phyloP scores from a whole-genome alignment of 2,797 vertebrate genomes.

The Siniperca obscura region DNA sequence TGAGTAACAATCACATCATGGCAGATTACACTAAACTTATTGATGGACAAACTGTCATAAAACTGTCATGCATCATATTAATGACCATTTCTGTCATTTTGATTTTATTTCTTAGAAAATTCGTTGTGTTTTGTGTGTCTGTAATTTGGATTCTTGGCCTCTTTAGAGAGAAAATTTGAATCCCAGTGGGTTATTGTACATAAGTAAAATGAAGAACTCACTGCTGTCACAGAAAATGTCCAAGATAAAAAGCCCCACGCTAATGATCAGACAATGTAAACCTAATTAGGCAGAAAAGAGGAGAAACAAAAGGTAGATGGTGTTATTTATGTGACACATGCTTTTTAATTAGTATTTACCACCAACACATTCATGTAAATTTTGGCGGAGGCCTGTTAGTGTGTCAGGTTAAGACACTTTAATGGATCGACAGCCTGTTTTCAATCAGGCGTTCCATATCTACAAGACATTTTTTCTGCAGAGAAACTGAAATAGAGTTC shows the following conservation, averaged over 20 bases:
- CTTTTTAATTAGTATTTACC: slow-evolving; percentile 36
- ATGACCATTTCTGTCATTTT: slow-evolving; percentile 6
- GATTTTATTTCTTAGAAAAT: not conserved
- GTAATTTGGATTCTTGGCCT: not conserved
- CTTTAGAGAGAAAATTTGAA: not conserved
- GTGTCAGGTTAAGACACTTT: slow-evolving; percentile 3
- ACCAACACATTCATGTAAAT: slow-evolving; percentile 26
- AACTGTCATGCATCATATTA: not conserved
- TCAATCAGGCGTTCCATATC: slow-evolving; percentile 8
- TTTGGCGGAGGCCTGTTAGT: slow-evolving; percentile 23
- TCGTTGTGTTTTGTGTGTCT: not conserved
- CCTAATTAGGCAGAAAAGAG: slow-evolving; percentile 49
- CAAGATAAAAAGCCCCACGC: slow-evolving; percentile 33
- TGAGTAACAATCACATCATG: not conserved
- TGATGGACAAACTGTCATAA: not conserved
- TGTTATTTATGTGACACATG: slow-evolving; percentile 31
- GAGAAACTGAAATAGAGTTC: slow-evolving; percentile 23
- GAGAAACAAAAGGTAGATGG: slow-evolving; percentile 35
- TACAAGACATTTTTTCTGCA: slow-evolving; percentile 15
- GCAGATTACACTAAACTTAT: not conserved
- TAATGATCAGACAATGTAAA: slow-evolving; percentile 52
- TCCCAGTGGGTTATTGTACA: not conserved
- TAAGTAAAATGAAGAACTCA: slow-evolving; percentile 26
- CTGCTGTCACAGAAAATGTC: slow-evolving; percentile 26
- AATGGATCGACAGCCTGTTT: slow-evolving; percentile 6